Base-by-base conservation (phyloP, 1,140 invertebrate species). In the Maniola jurtina region DNA sequence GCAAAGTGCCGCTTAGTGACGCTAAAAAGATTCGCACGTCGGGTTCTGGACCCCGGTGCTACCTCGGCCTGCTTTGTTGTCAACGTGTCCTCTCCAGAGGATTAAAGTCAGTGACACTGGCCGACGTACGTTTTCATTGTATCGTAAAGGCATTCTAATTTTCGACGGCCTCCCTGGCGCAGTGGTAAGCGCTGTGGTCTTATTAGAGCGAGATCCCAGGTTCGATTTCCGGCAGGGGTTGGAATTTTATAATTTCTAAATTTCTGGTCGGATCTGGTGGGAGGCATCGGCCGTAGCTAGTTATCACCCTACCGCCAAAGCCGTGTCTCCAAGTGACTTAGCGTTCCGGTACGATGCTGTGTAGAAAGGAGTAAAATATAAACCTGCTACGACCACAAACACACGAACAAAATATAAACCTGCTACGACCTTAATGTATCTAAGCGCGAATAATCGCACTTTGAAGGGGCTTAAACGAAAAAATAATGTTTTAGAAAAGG, bases 101-200 rank as follows among this genome's bases (percentile, higher is more conserved):
- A 76, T 78, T 80, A 80, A 60, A 58, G 69, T 74, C 65, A 72
- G 47, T 73, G 68, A 76, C 38, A 14, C 40, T 70, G 73, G 76
- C 70, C 45, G 42, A 5, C 1, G 38, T 63, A 59, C 34, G 61
- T 69, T 72, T 68, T 48, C 40, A 61, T 25, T 33, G 7, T 56
- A 45, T 55, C 59, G 8, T 48, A 7, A 58, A 25, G 34, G 13
- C 15, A 5, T 25, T 7, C 25, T 2, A 25, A 16, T 25, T 25
- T 16, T 50, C n/a, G n/a, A 38, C 36, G 36, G 9, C 36, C 5
- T 6, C 36, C 36, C 5, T 38, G n/a, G n/a, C n/a, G n/a, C n/a
- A n/a, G n/a, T n/a, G n/a, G n/a, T n/a, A n/a, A n/a, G n/a, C n/a
- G n/a, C n/a, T n/a, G n/a, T n/a, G n/a, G n/a, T n/a, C n/a, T n/a